Evolutionary conservation across 2,797 vertebrate species (phyloP).

Genomic region (Crocidura indochinensis): DNA sequence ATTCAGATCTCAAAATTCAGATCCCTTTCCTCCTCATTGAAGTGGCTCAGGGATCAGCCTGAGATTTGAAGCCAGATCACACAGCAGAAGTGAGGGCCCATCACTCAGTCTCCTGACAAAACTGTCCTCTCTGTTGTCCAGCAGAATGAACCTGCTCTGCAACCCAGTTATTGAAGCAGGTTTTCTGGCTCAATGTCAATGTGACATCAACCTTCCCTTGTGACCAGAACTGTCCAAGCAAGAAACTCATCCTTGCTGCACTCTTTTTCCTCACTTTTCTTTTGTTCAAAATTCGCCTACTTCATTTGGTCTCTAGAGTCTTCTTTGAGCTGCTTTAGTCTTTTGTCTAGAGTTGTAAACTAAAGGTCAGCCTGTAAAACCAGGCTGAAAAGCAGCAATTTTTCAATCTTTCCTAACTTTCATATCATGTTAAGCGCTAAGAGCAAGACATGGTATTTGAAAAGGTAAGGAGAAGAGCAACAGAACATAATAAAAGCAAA

Average conservation of each 20-base stretch:
- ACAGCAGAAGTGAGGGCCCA: background rate
- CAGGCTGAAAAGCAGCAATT: background rate
- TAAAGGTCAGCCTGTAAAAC: background rate
- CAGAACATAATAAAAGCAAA: conserved; percentile 10
- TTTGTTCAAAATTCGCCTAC: background rate
- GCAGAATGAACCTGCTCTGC: background rate
- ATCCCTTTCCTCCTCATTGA: background rate
- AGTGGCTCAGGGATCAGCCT: background rate
- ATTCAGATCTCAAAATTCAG: background rate
- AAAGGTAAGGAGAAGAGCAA: background rate
- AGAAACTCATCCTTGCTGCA: background rate
- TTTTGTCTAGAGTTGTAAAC: conserved; percentile 26
- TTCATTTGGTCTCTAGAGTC: background rate
- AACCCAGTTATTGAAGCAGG: background rate
- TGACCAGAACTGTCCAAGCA: conserved; percentile 5
- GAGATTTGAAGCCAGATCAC: background rate
- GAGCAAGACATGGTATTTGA: background rate
- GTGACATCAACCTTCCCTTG: background rate
- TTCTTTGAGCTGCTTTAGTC: background rate
- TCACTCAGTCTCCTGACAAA: background rate
- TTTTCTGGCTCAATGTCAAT: conserved; percentile 25
- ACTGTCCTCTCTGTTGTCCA: background rate
- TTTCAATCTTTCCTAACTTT: background rate
- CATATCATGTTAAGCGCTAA: background rate
- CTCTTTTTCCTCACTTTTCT: background rate